Base-by-base conservation (phyloP, 2,888 invertebrate species). In the Spilosoma lubricipeda region DNA sequence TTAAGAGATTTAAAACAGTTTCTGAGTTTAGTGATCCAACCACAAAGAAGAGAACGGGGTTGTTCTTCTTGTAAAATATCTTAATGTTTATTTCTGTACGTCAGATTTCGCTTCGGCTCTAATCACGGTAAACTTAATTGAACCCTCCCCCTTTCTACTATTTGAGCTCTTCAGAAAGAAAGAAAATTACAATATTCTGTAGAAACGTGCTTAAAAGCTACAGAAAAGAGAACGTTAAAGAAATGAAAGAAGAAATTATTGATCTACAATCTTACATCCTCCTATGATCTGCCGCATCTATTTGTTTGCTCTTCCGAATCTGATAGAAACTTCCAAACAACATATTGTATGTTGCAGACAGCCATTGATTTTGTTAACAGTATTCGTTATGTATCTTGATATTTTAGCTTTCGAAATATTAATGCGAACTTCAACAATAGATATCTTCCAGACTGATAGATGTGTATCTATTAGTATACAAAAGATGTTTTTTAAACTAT, bases 401-500 rank as follows among this genome's bases (percentile, higher is more conserved):
- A 45, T 27, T 42, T 11, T 23, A 70, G 63, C 79, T 83, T 79
- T 83, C 75, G n/a, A 84, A 80, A 73, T 78, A 72, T 78, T 68
- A 75, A 73, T 64, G 70, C 59, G 74, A 71, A 73, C 39, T 66
- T 66, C 69, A 80, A 83, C 81, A 85, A 82, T 72, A 67, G 79
- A 23, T 74, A 68, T 71, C 68, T 70, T 76, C 65, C 23, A 78
- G 75, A 70, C 77, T 72, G 79, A 85, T 83, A 75, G 69, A 85
- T 83, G 73, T 75, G 71, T 67, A 66, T 66, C 82, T 73, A 80
- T 80, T 78, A 82, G 67, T 52, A 42, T 30, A 78, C 77, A 75
- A 77, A 78, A 75, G 76, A 73, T 67, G 74, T 77, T 66, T 69
- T 69, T 48, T 70, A 69, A 59, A 70, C 33, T 11, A 45, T 56